These are phyloP conservation scores for Siderastrea radians DNA, from an alignment of 92 coral and sea anemone genomes.

Conservation along the genomic window DNA sequence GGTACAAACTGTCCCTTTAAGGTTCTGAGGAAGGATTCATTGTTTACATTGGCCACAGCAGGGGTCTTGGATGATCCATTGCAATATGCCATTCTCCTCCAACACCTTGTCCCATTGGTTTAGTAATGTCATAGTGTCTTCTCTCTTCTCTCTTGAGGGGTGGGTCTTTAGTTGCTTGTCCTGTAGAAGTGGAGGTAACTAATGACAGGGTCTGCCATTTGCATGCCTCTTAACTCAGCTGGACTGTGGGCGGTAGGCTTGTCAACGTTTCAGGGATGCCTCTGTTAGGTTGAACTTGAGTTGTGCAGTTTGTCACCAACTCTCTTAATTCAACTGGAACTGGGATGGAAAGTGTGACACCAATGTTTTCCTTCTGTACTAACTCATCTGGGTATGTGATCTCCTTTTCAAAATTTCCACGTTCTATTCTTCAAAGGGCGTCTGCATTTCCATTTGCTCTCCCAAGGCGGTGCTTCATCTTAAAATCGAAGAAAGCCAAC, in stretches of 20 bases:
- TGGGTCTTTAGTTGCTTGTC: background rate
- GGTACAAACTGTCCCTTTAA: conserved; percentile 55
- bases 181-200: background rate
- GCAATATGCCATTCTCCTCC: conserved; percentile 54
- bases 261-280: background rate
- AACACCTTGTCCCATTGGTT: conserved; percentile 66
- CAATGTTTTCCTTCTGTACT: background rate
- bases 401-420: background rate
- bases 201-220: background rate
- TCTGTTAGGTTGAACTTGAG: background rate
- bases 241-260: conserved; percentile 2
- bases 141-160: background rate
- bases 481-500: conserved; percentile 70
- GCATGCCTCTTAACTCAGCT: background rate
- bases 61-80: conserved; percentile 54
- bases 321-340: background rate
- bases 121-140: conserved; percentile 27
- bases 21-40: conserved; percentile 58
- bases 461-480: conserved; percentile 57
- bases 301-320: background rate
- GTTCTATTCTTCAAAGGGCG: conserved; percentile 66
- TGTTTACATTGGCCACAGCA: conserved; percentile 46
- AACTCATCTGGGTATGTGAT: background rate
- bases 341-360: background rate
- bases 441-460: conserved; percentile 65